These are phyloP conservation scores for Timema cristinae DNA, from an alignment of 2,888 invertebrate species.

Conservation along the genomic window DNA sequence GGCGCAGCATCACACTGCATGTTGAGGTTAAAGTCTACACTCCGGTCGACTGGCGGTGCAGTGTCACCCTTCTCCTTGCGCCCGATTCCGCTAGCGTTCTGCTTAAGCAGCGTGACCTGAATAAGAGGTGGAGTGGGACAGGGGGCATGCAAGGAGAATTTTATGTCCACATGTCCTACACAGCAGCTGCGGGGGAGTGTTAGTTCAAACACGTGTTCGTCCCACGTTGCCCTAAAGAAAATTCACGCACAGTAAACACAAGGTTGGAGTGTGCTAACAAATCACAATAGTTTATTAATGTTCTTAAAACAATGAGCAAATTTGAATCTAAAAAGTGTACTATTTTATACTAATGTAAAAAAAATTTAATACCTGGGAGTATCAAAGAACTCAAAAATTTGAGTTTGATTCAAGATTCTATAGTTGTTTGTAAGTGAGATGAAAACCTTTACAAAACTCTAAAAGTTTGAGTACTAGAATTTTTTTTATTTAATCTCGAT, in stretches of 20 bases:
- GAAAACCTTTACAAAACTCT: no score
- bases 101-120: slow-evolving; percentile 67
- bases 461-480: no score
- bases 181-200: slow-evolving; percentile 71
- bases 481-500: no score
- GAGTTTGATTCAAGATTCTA: no score
- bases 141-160: slow-evolving; percentile 75
- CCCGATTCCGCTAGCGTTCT: slow-evolving; percentile 64
- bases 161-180: slow-evolving; percentile 86
- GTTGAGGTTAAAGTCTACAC: slow-evolving; percentile 46
- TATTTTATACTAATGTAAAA: not conserved
- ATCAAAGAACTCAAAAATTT: no score
- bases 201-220: slow-evolving; percentile 87
- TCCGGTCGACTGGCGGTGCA: slow-evolving; percentile 48
- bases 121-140: slow-evolving; percentile 75
- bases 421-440: no score
- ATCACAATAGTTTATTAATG: slow-evolving; percentile 17
- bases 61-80: slow-evolving; percentile 31
- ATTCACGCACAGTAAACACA: not conserved
- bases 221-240: slow-evolving; percentile 69
- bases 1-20: slow-evolving; percentile 17
- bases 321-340: not conserved
- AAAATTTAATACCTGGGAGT: no score
- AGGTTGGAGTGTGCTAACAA: not conserved
- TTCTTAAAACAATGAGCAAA: not conserved